Base-by-base conservation (phyloP, 2,888 invertebrate genomes). In the Amphipyra berbera region DNA sequence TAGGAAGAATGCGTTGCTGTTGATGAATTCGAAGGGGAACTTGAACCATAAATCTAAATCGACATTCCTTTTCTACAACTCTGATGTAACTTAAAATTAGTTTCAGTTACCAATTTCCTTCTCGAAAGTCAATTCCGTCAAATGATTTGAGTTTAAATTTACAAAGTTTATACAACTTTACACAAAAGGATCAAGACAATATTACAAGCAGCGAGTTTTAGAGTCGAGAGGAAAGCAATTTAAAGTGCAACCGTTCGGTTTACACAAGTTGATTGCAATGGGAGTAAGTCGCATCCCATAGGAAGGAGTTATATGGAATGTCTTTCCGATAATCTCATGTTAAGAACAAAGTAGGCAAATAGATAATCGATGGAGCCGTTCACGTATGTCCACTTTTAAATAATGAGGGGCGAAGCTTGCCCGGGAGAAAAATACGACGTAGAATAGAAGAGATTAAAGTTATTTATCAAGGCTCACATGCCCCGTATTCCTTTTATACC, bases 291-390 rank as follows among this genome's bases (percentile, higher is more conserved):
- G 48, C 60, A 48, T 71, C 60, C 61, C 54, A 54, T 57, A 53
- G 37, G 35, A 57, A 38, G 21, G 44, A 62, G 40, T 59, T 55
- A 58, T 69, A 73, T 67, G 68, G 56, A 61, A 65, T 67, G 65
- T 68, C 58, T 71, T 77, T 57, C 65, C 73, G 73, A 76, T 84
- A 83, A 85, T 83, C 81, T 79, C 61, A 41, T 73, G 72, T 72
- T 67, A 72, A 71, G 81, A 78, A 82, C 79, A 84, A 85, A 85
- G 82, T 74, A 73, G 72, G 45, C 71, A 82, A 86, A 88, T 86
- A 84, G 85, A 85, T 88, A 90, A 89, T 90, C 89, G 82, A 90
- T 88, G 78, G 70, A 80, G 74, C 77, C 70, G 78, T 79, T 77
- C 83, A 81, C 82, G 79, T 87, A 85, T 83, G 80, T 81, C 72